Conservation (phyloP, 2,888 invertebrate species). For the Erynnis tages region DNA sequence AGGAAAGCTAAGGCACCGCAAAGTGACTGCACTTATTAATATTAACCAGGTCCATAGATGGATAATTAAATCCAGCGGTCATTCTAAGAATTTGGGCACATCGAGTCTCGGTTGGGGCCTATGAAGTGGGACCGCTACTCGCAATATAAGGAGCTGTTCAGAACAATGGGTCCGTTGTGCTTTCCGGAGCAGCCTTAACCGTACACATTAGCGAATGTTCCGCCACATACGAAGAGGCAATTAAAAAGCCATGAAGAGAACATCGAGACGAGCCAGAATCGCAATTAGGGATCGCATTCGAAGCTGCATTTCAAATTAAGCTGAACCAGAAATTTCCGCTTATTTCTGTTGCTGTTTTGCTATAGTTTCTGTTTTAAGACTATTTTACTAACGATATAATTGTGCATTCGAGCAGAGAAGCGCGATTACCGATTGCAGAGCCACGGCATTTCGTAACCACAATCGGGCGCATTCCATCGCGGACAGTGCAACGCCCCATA, state of each 20-base stretch:
- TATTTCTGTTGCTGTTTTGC: not conserved
- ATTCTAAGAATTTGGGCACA: constrained; percentile 71
- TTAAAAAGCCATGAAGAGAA: constrained; percentile 71
- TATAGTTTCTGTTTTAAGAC: not conserved
- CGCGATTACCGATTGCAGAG: constrained; percentile 54
- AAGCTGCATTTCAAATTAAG: constrained; percentile 24
- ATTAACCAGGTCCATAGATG: constrained; percentile 54
- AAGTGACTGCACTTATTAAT: constrained; percentile 38
- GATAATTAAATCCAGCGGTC: constrained; percentile 64
- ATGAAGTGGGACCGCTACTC: constrained; percentile 69
- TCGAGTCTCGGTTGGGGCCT: constrained; percentile 47
- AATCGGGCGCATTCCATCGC: constrained; percentile 73
- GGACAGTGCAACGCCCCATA: constrained; percentile 67
- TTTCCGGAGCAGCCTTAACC: constrained; percentile 62
- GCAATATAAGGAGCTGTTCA: constrained; percentile 67
- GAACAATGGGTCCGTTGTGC: constrained; percentile 69
- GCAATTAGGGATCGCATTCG: constrained; percentile 43
- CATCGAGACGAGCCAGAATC: constrained; percentile 45
- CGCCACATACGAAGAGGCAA: constrained; percentile 64
- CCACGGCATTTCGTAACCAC: constrained; percentile 75
- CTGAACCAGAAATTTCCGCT: not conserved
- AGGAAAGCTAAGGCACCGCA: constrained; percentile 31
- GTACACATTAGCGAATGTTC: constrained; percentile 69
- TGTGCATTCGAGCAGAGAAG: constrained; percentile 55
- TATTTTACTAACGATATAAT: constrained; percentile 36